Evolutionary conservation across 2,888 invertebrate species (phyloP).

Genomic region (Drosophila buzzatii): DNA sequence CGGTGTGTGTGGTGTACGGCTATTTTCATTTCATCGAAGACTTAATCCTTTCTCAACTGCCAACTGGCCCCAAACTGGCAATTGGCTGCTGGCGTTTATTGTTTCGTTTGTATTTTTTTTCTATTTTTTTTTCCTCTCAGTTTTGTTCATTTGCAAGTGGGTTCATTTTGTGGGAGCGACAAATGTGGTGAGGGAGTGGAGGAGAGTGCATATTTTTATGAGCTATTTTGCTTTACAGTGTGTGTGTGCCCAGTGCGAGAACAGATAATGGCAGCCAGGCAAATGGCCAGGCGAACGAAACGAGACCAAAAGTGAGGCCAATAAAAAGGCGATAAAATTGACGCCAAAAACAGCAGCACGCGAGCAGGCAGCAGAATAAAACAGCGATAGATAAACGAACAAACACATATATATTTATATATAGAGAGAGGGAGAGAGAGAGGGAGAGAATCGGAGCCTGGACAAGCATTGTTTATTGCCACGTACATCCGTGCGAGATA

Average conservation of each 20-base stretch:
- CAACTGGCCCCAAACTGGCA: slow-evolving; percentile 36
- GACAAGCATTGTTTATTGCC: slow-evolving; percentile 50
- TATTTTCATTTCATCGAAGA: slow-evolving; percentile 67
- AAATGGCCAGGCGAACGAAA: slow-evolving; percentile 58
- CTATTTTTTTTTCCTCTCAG: not conserved
- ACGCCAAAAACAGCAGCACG: slow-evolving; percentile 51
- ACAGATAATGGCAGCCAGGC: slow-evolving; percentile 61
- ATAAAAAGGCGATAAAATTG: slow-evolving; percentile 82
- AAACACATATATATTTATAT: slow-evolving; percentile 30
- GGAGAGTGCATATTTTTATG: slow-evolving; percentile 76
- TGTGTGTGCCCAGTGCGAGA: slow-evolving; percentile 51
- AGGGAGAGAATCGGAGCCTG: slow-evolving; percentile 4
- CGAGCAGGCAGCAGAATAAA: slow-evolving; percentile 44
- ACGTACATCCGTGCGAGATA: slow-evolving; percentile 56
- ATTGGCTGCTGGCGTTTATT: slow-evolving; percentile 52
- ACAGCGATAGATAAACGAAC: slow-evolving; percentile 60
- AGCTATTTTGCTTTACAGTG: slow-evolving; percentile 44
- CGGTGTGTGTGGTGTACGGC: slow-evolving; percentile 21
- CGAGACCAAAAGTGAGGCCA: slow-evolving; percentile 81
- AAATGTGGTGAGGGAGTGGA: not conserved
- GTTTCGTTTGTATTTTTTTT: slow-evolving; percentile 33
- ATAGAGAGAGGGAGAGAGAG: not conserved
- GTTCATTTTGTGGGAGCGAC: slow-evolving; percentile 1
- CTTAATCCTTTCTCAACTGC: slow-evolving; percentile 71
- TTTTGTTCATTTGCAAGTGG: slow-evolving; percentile 37